These are phyloP conservation scores for Drosophila kohkoa DNA, from an alignment of 1,140 invertebrate species.

Conservation along the genomic window DNA sequence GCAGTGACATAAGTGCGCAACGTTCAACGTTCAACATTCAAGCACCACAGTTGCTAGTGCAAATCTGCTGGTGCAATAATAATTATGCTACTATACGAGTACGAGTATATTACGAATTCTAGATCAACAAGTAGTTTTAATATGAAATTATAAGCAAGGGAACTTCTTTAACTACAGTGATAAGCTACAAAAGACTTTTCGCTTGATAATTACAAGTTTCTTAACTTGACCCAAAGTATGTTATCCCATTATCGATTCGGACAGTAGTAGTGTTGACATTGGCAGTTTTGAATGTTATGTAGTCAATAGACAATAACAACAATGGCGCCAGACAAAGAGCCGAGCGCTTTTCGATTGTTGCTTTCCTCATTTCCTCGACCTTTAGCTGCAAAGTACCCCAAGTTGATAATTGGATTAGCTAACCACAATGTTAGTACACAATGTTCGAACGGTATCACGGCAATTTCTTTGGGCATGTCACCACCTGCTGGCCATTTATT, in stretches of 20 bases:
- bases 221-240: background rate
- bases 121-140: background rate
- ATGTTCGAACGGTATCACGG: conserved; percentile 33
- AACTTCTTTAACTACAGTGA: background rate
- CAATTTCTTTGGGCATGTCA: conserved; percentile 47
- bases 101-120: background rate
- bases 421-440: conserved; percentile 44
- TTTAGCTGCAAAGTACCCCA: conserved; percentile 49
- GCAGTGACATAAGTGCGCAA: conserved; percentile 58
- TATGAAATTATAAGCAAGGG: background rate
- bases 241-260: conserved; percentile 59
- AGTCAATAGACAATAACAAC: conserved; percentile 20
- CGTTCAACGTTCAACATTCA: background rate
- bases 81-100: background rate
- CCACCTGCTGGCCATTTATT: conserved; percentile 59
- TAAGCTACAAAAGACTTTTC: background rate
- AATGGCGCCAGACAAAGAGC: conserved; percentile 51
- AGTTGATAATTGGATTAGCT: conserved; percentile 72
- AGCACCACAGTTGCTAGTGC: background rate
- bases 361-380: conserved; percentile 57
- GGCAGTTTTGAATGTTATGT: conserved; percentile 68
- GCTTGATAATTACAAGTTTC: background rate
- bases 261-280: conserved; percentile 59
- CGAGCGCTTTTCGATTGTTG: conserved; percentile 6
- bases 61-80: background rate